Evolutionary conservation across 2,888 invertebrate genomes (phyloP).

Genomic region (Eupeodes latifasciatus): DNA sequence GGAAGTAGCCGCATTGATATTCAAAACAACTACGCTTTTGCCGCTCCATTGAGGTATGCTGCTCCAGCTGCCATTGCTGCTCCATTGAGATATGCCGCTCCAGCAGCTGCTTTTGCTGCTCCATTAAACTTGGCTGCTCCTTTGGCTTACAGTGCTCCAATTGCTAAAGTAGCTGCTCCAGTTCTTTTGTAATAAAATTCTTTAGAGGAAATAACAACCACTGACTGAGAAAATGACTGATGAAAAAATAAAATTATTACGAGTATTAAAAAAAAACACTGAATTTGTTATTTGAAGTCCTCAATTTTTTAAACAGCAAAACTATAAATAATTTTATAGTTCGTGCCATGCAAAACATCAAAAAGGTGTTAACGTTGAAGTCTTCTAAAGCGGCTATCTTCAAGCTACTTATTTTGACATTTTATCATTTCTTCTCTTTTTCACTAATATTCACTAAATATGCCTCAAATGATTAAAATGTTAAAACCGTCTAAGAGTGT

Average conservation of each 20-base stretch:
- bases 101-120: constrained; percentile 83
- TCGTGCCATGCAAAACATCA: too few relatives aligned
- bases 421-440: too few relatives aligned
- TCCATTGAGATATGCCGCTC: constrained; percentile 81
- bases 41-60: constrained; percentile 84
- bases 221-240: constrained; percentile 18
- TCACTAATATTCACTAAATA: too few relatives aligned
- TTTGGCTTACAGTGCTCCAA: constrained; percentile 77
- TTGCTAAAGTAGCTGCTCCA: constrained; percentile 78
- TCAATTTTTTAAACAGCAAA: too few relatives aligned
- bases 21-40: constrained; percentile 78
- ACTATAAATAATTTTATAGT: too few relatives aligned
- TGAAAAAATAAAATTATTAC: constrained; percentile 26
- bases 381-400: too few relatives aligned
- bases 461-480: too few relatives aligned
- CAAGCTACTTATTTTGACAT: too few relatives aligned
- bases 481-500: too few relatives aligned
- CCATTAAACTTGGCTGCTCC: constrained; percentile 82
- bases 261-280: neutral
- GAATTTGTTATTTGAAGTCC: too few relatives aligned
- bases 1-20: constrained; percentile 74
- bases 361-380: too few relatives aligned
- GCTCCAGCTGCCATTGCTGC: constrained; percentile 84
- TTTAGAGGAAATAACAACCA: neutral
- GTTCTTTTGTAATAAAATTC: constrained; percentile 45